phyloP scores from a whole-genome alignment of 2,113 vertebrate species.

The Terrapene triunguis region DNA sequence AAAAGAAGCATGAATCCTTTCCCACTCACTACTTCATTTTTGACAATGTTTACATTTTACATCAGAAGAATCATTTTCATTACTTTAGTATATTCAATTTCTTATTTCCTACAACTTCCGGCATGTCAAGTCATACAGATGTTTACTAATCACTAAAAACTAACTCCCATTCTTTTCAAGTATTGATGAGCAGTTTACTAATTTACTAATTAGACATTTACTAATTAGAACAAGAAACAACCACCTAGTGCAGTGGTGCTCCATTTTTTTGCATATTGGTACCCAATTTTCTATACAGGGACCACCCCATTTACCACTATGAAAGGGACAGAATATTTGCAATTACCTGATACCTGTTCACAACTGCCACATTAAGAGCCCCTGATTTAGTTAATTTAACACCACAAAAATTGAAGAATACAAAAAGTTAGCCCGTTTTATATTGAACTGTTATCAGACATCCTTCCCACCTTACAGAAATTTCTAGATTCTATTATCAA shows the following conservation, averaged over 20 bases:
- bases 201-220: not conserved
- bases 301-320: not conserved
- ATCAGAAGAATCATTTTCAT: not conserved
- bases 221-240: not conserved
- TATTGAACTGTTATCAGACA: not conserved
- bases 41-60: fast-evolving
- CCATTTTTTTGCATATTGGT: not conserved
- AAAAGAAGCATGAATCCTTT: not conserved
- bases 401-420: not conserved
- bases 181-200: not conserved
- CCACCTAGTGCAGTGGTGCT: not conserved
- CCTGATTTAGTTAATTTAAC: not conserved
- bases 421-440: not conserved
- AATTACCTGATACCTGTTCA: not conserved
- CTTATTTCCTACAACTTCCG: slow-evolving; percentile 1
- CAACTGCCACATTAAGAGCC: not conserved
- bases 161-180: not conserved
- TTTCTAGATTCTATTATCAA: not conserved
- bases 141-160: not conserved
- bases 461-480: not conserved
- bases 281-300: not conserved
- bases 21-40: not conserved
- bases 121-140: not conserved
- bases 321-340: not conserved
- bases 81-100: not conserved